Evolutionary conservation across 2,113 vertebrate species (phyloP).

Genomic region (Microcebus lehilahytsara): DNA sequence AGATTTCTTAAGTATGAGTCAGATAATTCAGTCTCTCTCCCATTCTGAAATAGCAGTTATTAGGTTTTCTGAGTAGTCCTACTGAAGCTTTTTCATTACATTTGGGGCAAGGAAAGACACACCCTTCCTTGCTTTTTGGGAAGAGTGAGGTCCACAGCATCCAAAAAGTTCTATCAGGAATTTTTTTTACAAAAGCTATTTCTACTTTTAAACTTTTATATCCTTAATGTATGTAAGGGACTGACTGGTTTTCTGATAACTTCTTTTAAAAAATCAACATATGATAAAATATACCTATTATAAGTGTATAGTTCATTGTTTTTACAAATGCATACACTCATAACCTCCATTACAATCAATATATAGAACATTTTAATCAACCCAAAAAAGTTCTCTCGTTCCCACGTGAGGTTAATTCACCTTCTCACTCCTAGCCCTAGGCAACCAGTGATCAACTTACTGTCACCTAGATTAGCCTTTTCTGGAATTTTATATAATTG

Average conservation of each 20-base stretch:
- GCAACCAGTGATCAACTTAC: neutral
- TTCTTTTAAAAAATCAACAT: neutral
- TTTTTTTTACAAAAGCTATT: neutral
- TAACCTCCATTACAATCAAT: neutral
- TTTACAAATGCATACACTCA: neutral
- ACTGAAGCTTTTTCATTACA: slow-evolving; percentile 2
- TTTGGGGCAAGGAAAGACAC: neutral
- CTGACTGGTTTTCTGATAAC: neutral
- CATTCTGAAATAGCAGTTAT: slow-evolving; percentile 5
- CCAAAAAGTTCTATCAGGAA: neutral
- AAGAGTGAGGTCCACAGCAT: neutral
- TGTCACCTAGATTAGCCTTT: neutral
- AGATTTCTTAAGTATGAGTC: neutral
- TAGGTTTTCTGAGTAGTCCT: neutral
- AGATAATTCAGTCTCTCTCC: neutral
- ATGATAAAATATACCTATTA: neutral
- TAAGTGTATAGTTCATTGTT: neutral
- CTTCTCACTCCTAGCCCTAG: neutral
- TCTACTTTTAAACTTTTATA: neutral
- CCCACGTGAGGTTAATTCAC: neutral
- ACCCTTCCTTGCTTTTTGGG: neutral
- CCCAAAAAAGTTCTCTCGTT: neutral
- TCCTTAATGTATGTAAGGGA: neutral
- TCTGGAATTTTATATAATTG: neutral
- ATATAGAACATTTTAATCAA: neutral